Conservation (phyloP, 2,797 vertebrate species). For the Erpetoichthys calabaricus region DNA sequence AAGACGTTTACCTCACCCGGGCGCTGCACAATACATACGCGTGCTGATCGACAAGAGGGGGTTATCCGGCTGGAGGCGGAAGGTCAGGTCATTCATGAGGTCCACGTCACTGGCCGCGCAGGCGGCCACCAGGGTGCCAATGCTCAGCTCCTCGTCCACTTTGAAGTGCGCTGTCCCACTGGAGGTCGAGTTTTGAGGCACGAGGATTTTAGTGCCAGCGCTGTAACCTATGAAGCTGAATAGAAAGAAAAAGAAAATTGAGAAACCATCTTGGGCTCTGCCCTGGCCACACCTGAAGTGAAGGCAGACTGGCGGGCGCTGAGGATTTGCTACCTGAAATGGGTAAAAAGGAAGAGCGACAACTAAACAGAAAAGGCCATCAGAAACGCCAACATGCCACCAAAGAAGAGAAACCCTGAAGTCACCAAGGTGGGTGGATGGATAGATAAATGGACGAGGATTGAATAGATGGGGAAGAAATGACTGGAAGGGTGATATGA, state of each 20-base stretch:
- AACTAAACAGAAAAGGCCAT: too few species aligned
- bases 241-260: slow-evolving; percentile 6
- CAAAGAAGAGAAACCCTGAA: too few species aligned
- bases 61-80: slow-evolving; percentile 20
- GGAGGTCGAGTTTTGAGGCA: slow-evolving; percentile 16
- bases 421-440: too few species aligned
- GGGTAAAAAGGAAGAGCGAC: too few species aligned
- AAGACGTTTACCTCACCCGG: too few species aligned
- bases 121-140: slow-evolving; percentile 16
- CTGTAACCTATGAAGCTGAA: slow-evolving; percentile 24
- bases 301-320: too few species aligned
- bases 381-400: too few species aligned
- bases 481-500: too few species aligned
- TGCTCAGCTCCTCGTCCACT: slow-evolving; percentile 31
- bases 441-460: too few species aligned
- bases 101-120: slow-evolving; percentile 24
- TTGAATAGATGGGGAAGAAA: too few species aligned
- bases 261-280: neutral
- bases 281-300: neutral
- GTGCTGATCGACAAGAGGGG: slow-evolving; percentile 26
- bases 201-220: slow-evolving; percentile 10
- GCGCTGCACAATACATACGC: slow-evolving; percentile 12
- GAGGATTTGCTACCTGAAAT: too few species aligned
- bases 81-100: slow-evolving; percentile 17
- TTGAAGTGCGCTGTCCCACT: slow-evolving; percentile 11